Evolutionary conservation across 2,113 vertebrate genomes (phyloP), one percentile per base, ranked within the genome.

Genomic region (Cochlearius cochlearius): DNA sequence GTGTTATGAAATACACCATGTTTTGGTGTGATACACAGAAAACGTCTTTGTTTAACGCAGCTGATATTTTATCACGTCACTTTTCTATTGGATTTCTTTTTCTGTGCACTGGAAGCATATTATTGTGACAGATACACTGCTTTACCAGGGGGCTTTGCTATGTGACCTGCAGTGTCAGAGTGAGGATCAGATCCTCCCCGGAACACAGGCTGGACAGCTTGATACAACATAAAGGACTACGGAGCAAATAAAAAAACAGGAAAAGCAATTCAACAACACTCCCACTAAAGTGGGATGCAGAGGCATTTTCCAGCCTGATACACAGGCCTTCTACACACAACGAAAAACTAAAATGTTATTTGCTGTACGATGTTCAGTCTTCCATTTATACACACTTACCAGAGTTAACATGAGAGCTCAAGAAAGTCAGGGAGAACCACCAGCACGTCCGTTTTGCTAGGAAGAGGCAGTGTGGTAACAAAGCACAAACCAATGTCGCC

Each of bases 31-130:
- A 92, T 91, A 89, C 64, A 91, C 63, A 87, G 92, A 94, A 96
- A 97, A 97, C 2, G 43, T 97, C 97, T 97, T 92, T 96, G 92
- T 98, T 97, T 96, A 96, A 96, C n/a, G 15, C 84, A 90, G 85
- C 63, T 97, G 86, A 90, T 96, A 83, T 91, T 97, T 97, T 87
- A 96, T 92, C 90, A 80, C 95, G 96, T 97, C 97, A 96, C 82
- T 96, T 97, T 93, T 80, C 92, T 93, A 96, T 91, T 96, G 92
- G 86, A 97, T 97, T 98, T 84, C 69, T 85, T 95, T 95, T 96
- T 96, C 97, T 95, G 92, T 94, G 67, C 93, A 87, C 81, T 93
- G 90, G 91, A 95, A 80, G 47, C 53, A 45, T 20, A 20, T 90
- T 58, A 45, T 43, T 86, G 79, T 79, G 91, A 69, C 66, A 96